A percentile compares a stretch with the other conserved stretches of the same genome.
These are phyloP conservation scores for Halocynthia aurantium DNA, from an alignment of 23 tunicate genomes.

Conservation along the genomic window DNA sequence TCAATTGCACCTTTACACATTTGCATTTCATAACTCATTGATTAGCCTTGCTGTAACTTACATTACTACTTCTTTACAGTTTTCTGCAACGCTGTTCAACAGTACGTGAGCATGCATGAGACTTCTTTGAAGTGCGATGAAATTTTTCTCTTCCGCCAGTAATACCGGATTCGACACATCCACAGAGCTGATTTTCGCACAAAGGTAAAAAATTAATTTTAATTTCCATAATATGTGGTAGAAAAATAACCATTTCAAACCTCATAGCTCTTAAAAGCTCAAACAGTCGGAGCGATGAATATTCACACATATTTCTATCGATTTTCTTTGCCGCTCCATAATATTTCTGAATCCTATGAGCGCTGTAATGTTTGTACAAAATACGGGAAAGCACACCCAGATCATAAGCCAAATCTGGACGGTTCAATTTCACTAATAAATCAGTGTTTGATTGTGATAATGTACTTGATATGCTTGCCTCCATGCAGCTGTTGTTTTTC, in stretches of 20 bases:
- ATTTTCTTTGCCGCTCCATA: slow-evolving; percentile 17
- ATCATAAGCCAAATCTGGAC: slow-evolving; percentile 5
- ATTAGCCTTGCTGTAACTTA: background rate
- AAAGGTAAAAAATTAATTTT: background rate
- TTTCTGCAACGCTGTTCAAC: slow-evolving; percentile 13
- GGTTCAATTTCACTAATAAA: background rate
- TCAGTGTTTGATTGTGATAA: no score
- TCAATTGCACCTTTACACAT: background rate
- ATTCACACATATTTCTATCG: slow-evolving; percentile 21
- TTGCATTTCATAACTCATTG: no score
- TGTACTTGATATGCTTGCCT: no score
- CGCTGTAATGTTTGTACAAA: slow-evolving; percentile 13
- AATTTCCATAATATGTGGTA: no score
- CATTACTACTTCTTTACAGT: slow-evolving; percentile 10
- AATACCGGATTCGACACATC: no score
- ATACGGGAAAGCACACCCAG: slow-evolving; percentile 13
- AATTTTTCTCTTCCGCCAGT: no score
- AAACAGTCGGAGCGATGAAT: background rate
- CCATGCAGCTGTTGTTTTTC: no score
- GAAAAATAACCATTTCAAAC: background rate
- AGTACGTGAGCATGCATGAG: background rate
- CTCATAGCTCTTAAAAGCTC: background rate
- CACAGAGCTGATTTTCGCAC: background rate
- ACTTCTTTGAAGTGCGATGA: background rate
- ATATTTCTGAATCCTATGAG: slow-evolving; percentile 17